Conservation (phyloP, 2,797 vertebrate genomes). For the Nannoperca obscura region DNA sequence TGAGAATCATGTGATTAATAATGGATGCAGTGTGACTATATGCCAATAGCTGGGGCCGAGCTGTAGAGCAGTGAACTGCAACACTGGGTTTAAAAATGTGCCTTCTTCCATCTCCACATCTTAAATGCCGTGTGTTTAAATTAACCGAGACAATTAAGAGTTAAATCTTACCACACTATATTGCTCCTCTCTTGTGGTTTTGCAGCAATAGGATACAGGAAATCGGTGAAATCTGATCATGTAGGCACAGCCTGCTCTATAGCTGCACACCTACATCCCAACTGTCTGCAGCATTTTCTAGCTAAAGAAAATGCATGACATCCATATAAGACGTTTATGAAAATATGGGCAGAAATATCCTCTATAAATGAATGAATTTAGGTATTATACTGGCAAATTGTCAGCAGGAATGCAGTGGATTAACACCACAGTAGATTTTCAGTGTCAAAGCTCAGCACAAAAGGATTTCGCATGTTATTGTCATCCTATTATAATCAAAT, state of each 20-base stretch:
- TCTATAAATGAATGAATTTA: slow-evolving; percentile 17
- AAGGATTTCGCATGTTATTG: slow-evolving; percentile 47
- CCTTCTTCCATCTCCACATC: slow-evolving; percentile 36
- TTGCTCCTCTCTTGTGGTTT: slow-evolving; percentile 46
- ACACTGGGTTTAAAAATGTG: slow-evolving; percentile 48
- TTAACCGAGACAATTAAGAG: slow-evolving; percentile 48
- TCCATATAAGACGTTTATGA: slow-evolving; percentile 8
- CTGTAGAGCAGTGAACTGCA: slow-evolving; percentile 60
- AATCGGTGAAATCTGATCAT: slow-evolving; percentile 70
- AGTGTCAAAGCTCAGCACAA: slow-evolving; percentile 45
- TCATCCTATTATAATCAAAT: slow-evolving; percentile 39
- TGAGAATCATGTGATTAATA: slow-evolving; percentile 80
- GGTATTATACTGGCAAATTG: slow-evolving; percentile 32
- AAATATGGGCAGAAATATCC: slow-evolving; percentile 23
- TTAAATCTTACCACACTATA: slow-evolving; percentile 45
- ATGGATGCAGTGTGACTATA: slow-evolving; percentile 79
- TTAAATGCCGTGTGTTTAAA: slow-evolving; percentile 36
- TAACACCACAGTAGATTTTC: slow-evolving; percentile 36
- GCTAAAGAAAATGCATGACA: slow-evolving; percentile 7
- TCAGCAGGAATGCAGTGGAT: slow-evolving; percentile 41
- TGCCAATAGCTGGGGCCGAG: slow-evolving; percentile 61
- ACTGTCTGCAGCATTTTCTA: slow-evolving; percentile 36
- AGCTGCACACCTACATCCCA: slow-evolving; percentile 48
- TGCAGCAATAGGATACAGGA: slow-evolving; percentile 61
- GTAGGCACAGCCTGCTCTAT: slow-evolving; percentile 39